Base-by-base conservation (phyloP, 2,113 vertebrate genomes). In the Catharus bicknelli region DNA sequence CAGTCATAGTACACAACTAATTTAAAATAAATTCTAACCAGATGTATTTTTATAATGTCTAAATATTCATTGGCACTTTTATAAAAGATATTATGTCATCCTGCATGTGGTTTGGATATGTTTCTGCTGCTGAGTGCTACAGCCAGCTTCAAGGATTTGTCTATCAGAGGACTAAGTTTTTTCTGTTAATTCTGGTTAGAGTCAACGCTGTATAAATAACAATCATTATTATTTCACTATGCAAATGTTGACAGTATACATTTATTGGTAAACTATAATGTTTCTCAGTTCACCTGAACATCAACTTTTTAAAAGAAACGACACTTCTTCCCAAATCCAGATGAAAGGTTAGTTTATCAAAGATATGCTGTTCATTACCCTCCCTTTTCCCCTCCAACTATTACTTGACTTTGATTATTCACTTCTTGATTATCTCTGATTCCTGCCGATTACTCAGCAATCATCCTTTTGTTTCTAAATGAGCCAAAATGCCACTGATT, bases 11-110 rank as follows among this genome's bases (percentile, higher is more conserved):
- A 76, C 5, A 2, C 19, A 85, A 77, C 32, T 51, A n/a, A 62
- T 83, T 90, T 70, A 62, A 83, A 69, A 38, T 30, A 74, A 73
- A 94, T 83, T 66, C 72, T 91, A 74, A 95, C 63, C 68, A 86
- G 75, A 79, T 54, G 57, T 54, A 59, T 48, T 83, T 9, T 57
- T 86, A 82, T 83, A 83, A 90, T 63, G 29, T 32, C 58, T 66
- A 86, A 80, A 85, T 77, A 89, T 61, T 76, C 54, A 61, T 2
- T 83, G 75, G 47, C 67, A 80, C 17, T 88, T 82, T 88, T 16
- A 38, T 66, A 51, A 88, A 85, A 77, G 22, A 8, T 53, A 58
- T 83, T 1, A 84, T 64, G 45, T 88, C 87, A 90, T 54, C 26
- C 27, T 83, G 32, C 23, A 50, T 32, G 17, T 66, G 51, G 29